A percentile compares a stretch with the other conserved stretches of the same genome.
phyloP scores from a whole-genome alignment of 1,140 invertebrate species.

The Aleiodes sp. region DNA sequence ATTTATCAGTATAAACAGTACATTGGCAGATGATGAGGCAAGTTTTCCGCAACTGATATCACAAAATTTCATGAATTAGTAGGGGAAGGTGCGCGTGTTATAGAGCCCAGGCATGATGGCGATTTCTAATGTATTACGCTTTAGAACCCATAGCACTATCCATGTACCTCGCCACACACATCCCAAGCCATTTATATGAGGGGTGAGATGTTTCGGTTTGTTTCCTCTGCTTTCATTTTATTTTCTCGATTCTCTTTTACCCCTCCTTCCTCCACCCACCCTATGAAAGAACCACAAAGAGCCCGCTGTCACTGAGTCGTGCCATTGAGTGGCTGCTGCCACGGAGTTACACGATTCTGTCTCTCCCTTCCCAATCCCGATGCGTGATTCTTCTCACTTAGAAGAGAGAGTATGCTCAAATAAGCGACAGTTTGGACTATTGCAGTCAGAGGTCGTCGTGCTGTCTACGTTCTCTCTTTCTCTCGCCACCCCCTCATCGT shows the following conservation, averaged over 20 bases:
- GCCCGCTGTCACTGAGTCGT: conserved; percentile 32
- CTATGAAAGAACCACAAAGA: conserved; percentile 33
- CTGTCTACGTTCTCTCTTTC: conserved; percentile 17
- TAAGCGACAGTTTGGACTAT: conserved; percentile 25
- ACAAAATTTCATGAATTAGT: neutral
- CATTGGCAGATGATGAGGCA: too few species aligned
- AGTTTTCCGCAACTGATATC: neutral
- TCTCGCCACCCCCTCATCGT: neutral
- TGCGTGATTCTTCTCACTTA: conserved; percentile 31
- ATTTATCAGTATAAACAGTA: too few species aligned
- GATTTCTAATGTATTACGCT: neutral
- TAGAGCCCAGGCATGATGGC: conserved; percentile 29
- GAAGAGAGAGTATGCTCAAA: conserved; percentile 17
- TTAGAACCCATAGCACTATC: neutral
- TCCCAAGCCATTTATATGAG: neutral
- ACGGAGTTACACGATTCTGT: conserved; percentile 49
- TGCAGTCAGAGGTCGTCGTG: conserved; percentile 17
- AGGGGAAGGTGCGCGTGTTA: conserved; percentile 24
- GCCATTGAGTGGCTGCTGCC: conserved; percentile 50
- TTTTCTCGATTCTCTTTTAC: neutral
- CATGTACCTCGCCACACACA: neutral
- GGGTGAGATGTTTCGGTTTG: neutral
- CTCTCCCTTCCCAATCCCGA: conserved; percentile 15
- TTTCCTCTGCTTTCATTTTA: neutral
- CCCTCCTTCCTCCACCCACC: neutral